Conservation (phyloP, 1,140 invertebrate species). For the Trichogramma pretiosum region DNA sequence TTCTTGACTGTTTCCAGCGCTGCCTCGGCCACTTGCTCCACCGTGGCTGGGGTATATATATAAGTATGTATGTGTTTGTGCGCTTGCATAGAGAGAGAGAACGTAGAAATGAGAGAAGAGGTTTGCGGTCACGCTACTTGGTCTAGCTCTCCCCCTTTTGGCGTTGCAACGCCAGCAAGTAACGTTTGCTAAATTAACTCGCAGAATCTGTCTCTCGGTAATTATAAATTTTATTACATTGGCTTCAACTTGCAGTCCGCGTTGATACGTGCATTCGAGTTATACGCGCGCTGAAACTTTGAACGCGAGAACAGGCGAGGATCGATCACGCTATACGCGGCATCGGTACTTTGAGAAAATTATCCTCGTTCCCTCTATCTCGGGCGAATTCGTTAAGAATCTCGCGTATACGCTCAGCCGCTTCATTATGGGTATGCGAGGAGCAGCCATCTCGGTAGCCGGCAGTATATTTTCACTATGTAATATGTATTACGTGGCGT, state of each 20-base stretch:
- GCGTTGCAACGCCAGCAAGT: not conserved
- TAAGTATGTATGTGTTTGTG: no score
- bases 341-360: no score
- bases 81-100: not conserved
- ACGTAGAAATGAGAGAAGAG: not conserved
- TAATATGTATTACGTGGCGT: no score
- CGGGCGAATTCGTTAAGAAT: no score
- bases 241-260: no score
- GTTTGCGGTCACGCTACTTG: slow-evolving; percentile 9
- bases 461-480: no score
- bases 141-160: no score
- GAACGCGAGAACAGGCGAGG: not conserved
- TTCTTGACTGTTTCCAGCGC: slow-evolving; percentile 5
- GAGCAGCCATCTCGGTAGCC: no score
- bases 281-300: not conserved
- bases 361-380: no score
- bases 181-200: slow-evolving; percentile 13
- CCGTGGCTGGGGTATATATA: not conserved
- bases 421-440: no score
- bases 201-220: slow-evolving; percentile 9
- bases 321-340: not conserved
- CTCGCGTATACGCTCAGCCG: no score
- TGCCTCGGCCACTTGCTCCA: not conserved
- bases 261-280: not conserved
- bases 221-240: slow-evolving; percentile 17